phyloP scores from a whole-genome alignment of 2,797 vertebrate species.

The Helarctos malayanus region DNA sequence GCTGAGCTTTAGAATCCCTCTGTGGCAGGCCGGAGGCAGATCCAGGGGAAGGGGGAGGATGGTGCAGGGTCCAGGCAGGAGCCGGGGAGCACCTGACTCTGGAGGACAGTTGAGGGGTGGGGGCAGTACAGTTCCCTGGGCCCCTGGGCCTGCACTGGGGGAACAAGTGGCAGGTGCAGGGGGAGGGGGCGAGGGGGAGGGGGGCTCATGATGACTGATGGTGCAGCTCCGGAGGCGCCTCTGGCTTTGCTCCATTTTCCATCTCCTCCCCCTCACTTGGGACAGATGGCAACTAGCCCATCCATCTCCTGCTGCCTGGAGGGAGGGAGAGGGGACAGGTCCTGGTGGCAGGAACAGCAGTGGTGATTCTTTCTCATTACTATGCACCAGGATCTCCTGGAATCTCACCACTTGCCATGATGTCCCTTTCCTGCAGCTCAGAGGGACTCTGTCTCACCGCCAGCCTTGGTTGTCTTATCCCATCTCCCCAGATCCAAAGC shows the following conservation, averaged over 20 bases:
- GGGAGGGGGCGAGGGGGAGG: background rate
- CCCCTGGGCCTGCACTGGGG: background rate
- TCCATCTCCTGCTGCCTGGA: background rate
- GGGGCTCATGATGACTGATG: background rate
- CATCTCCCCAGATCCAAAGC: background rate
- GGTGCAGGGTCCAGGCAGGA: background rate
- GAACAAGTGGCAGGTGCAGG: too few species aligned
- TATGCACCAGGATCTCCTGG: background rate
- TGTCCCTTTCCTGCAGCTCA: background rate
- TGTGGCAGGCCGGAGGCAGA: background rate
- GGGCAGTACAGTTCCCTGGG: background rate
- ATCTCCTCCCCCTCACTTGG: background rate
- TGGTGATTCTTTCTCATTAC: background rate
- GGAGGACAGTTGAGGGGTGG: background rate
- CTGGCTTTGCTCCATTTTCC: background rate
- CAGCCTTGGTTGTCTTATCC: background rate
- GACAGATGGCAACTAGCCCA: background rate
- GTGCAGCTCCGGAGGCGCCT: background rate
- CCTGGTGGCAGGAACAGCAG: background rate
- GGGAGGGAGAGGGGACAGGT: too few species aligned
- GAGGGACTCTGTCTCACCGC: background rate
- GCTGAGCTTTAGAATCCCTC: background rate
- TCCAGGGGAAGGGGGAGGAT: accelerated
- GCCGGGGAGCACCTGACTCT: background rate
- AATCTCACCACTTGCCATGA: background rate